phyloP scores from a whole-genome alignment of 2,113 vertebrate species.

The Castor canadensis region DNA sequence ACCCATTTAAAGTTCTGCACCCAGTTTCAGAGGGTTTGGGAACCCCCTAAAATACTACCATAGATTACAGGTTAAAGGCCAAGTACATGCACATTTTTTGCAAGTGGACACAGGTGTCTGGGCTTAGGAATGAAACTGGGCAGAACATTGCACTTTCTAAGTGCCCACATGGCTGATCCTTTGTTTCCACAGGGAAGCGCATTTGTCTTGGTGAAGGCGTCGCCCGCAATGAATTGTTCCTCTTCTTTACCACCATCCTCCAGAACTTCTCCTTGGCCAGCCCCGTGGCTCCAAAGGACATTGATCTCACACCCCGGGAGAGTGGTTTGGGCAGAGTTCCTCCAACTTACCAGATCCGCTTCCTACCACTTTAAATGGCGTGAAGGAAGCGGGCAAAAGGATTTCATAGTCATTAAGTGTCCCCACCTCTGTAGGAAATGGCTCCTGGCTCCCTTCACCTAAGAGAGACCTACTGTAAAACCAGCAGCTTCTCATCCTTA shows the following conservation, averaged over 20 bases:
- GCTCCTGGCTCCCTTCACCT: background rate
- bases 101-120: background rate
- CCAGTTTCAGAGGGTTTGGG: background rate
- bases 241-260: conserved; percentile 76
- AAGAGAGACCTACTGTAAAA: no score
- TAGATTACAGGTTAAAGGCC: background rate
- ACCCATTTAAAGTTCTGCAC: background rate
- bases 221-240: conserved; percentile 70
- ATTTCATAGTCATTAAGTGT: background rate
- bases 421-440: background rate
- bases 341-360: conserved; percentile 59
- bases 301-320: conserved; percentile 70
- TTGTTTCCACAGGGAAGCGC: conserved; percentile 70
- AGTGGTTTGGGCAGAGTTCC: conserved; percentile 63
- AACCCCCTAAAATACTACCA: background rate
- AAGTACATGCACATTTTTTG: background rate
- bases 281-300: conserved; percentile 10
- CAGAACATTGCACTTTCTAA: fast-evolving
- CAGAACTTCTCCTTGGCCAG: conserved; percentile 73
- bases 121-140: fast-evolving
- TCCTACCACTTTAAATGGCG: conserved; percentile 31
- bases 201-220: conserved; percentile 78
- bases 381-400: background rate
- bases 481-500: background rate
- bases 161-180: background rate